Evolutionary conservation across 2,888 invertebrate genomes (phyloP).

Genomic region (Gari tellinella): DNA sequence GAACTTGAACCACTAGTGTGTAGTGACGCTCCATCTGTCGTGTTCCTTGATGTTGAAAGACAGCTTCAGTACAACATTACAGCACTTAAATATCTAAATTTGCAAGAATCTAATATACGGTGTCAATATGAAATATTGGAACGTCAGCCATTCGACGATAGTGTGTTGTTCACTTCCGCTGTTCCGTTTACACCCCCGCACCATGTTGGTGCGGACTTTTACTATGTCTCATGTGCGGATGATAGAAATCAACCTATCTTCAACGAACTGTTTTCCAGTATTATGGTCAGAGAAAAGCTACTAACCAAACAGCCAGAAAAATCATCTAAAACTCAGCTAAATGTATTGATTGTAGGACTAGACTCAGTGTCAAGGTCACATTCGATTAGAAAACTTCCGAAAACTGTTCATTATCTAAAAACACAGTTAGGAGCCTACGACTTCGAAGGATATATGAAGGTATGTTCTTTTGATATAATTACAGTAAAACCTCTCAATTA

Average conservation of each 20-base stretch:
- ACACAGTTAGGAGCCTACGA: conserved; percentile 46
- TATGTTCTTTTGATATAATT: conserved; percentile 17
- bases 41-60: conserved; percentile 36
- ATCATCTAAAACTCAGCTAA: conserved; percentile 40
- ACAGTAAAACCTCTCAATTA: too few relatives aligned
- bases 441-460: conserved; percentile 64
- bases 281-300: conserved; percentile 1
- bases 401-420: conserved; percentile 53
- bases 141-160: conserved; percentile 42
- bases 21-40: conserved; percentile 22
- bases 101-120: conserved; percentile 7
- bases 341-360: conserved; percentile 58
- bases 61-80: conserved; percentile 38
- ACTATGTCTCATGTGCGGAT: conserved; percentile 37
- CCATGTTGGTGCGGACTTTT: conserved; percentile 50
- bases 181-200: conserved; percentile 35
- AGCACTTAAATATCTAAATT: conserved; percentile 19
- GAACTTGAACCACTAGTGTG: conserved; percentile 55
- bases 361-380: conserved; percentile 63
- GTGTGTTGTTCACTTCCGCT: conserved; percentile 41
- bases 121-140: conserved; percentile 41
- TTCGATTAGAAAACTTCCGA: conserved; percentile 60
- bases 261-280: conserved; percentile 36
- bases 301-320: neutral
- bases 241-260: conserved; percentile 10